Evolutionary conservation across 2,797 vertebrate species (phyloP), one percentile per base, ranked within the genome.

Genomic region (Spea hammondii): DNA sequence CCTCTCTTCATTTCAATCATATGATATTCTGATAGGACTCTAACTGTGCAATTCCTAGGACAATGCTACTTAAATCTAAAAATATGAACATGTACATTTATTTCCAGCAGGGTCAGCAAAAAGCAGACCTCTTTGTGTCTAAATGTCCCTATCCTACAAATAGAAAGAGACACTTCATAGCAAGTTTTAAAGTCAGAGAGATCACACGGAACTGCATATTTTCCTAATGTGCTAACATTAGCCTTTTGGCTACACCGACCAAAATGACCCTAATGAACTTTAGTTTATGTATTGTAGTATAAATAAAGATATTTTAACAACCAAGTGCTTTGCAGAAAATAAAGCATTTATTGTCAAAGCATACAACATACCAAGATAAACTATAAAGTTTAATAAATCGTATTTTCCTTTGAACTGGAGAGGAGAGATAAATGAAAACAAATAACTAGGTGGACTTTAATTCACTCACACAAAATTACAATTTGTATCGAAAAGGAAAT

Each of bases 291-390:
- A 32, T 1, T 32, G 2, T 32, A 32, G 32, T 32, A 32, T 32
- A 85, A 88, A 81, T 59, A 79, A 83, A 47, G 54, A 85, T 80
- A 79, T 70, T 87, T 82, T 77, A 85, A 91, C 79, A 79, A 84
- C 77, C 84, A 85, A 80, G 82, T 88, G 89, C 87, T 92, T 89
- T 89, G 90, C 88, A 96, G 95, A 99, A 99, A 99, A 98, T 99
- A 97, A 97, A 99, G 93, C 96, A 95, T 99, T 99, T 99, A 98
- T 99, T 99, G 95, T 97, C 94, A 95, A 97, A 96, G 97, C 96
- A 97, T 97, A 94, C 96, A 96, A 96, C 96, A 95, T 96, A 95
- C 94, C 94, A 92, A 88, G 93, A 96, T 96, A 96, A 96, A 96
- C 95, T 98, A 96, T 98, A 94, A 93, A 96, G 95, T 95, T 91